These are phyloP conservation scores for Meteorus sp. DNA, from an alignment of 1,140 invertebrate genomes.

Conservation along the genomic window DNA sequence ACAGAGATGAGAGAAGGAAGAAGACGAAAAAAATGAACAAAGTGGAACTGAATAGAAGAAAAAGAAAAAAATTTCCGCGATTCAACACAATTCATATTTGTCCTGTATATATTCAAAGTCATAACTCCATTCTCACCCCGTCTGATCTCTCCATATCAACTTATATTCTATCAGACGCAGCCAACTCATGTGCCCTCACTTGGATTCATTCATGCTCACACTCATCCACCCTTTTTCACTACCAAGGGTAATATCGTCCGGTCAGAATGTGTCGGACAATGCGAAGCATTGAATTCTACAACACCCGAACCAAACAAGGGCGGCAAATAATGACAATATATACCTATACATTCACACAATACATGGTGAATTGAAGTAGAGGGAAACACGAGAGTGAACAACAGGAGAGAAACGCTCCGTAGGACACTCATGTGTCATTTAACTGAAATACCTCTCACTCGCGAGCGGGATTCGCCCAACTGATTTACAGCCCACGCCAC, in stretches of 20 bases:
- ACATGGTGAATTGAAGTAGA: too few relatives aligned
- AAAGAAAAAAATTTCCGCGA: too few relatives aligned
- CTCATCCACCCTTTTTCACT: conserved; percentile 24
- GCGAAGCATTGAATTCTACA: conserved; percentile 46
- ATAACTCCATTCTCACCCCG: not conserved
- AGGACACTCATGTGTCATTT: conserved; percentile 54
- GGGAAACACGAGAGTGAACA: conserved; percentile 19
- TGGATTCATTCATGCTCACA: too few relatives aligned
- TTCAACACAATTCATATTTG: not conserved
- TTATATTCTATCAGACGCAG: not conserved
- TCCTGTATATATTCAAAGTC: not conserved
- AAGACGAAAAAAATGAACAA: too few relatives aligned
- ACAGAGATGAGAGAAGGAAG: too few relatives aligned
- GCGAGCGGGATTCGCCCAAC: conserved; percentile 51
- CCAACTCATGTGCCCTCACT: not conserved
- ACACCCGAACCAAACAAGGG: not conserved
- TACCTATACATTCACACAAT: too few relatives aligned
- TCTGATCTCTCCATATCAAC: conserved; percentile 29
- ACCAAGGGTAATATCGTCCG: conserved; percentile 45
- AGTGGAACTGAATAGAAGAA: too few relatives aligned
- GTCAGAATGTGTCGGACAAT: conserved; percentile 41
- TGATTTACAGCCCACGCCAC: conserved; percentile 52
- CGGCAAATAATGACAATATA: not conserved
- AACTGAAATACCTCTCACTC: conserved; percentile 57
- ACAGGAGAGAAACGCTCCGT: conserved; percentile 28